Base-by-base conservation (phyloP, 2,113 vertebrate genomes). In the Sceloporus undulatus region DNA sequence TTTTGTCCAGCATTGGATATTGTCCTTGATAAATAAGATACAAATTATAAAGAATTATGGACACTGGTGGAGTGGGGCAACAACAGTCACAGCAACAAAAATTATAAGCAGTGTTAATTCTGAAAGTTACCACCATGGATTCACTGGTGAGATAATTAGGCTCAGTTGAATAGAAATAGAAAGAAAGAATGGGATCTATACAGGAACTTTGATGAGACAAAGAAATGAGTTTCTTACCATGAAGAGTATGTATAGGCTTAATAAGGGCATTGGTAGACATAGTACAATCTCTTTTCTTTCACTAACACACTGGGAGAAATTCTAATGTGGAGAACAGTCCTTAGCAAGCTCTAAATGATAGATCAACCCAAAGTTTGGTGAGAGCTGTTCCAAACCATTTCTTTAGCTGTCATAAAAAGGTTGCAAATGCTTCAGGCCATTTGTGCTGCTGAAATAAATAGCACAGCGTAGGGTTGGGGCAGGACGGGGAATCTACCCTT, bases 381-480 rank as follows among this genome's bases (percentile, higher is more conserved):
- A 48, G 48, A 68, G 25, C 42, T 71, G 65, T 75, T 83, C 19
- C 38, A 77, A 78, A 66, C 27, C 9, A 34, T 65, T 74, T 85
- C 27, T 65, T 27, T 82, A 76, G 71, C 38, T 48, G 40, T 88
- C 29, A 75, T 82, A 82, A 76, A 75, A 62, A n/a, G 40, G 52
- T 82, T 90, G 80, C 74, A 86, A 84, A 68, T 83, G 25, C 38
- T 79, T 79, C 56, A 73, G 74, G 34, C 38, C 38, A 83, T 71
- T 59, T 29, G 8, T 70, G 25, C 52, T 62, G 79, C 56, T 83
- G 89, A 90, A 90, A 91, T 85, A 82, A 78, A 90, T 82, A 77
- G 42, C 0, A 90, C 87, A 84, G 27, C 21, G 29, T 2, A 11
- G 10, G 68, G 68, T 9, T 23, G 27, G 68, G 68, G 25, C 0